A percentile compares a stretch with the other conserved stretches of the same genome.
These are phyloP conservation scores for Tipula helvola DNA, from an alignment of 2,888 invertebrate species.

Conservation along the genomic window DNA sequence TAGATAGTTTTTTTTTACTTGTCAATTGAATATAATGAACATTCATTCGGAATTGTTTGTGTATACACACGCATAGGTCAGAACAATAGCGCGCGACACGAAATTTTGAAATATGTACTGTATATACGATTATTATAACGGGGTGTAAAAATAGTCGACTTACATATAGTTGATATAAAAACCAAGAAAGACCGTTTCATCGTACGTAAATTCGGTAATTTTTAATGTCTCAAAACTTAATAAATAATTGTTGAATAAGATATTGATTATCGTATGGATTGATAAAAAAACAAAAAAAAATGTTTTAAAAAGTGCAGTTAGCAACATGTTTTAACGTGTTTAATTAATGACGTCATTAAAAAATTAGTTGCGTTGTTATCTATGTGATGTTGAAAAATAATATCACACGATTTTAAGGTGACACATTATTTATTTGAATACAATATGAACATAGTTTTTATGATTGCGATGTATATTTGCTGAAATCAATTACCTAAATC, in stretches of 20 bases:
- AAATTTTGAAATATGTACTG: background rate
- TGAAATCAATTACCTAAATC: too few species aligned
- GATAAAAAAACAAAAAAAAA: background rate
- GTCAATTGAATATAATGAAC: background rate
- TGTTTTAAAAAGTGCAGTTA: background rate
- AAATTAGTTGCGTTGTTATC: too few species aligned
- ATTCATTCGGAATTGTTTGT: background rate
- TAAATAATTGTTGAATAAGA: background rate
- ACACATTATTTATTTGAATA: too few species aligned
- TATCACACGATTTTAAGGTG: too few species aligned
- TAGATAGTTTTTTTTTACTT: background rate
- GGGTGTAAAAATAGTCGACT: too few species aligned
- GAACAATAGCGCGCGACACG: background rate
- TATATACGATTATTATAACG: background rate
- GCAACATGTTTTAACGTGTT: background rate
- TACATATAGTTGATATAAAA: background rate
- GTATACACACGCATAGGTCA: background rate
- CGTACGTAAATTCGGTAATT: background rate
- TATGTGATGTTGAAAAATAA: too few species aligned
- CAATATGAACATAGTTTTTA: too few species aligned
- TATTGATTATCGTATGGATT: background rate
- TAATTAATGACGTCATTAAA: background rate
- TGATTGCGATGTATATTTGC: too few species aligned
- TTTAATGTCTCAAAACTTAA: background rate
- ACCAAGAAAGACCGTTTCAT: too few species aligned